These are phyloP conservation scores for Stenodema calcarata DNA, from an alignment of 2,888 invertebrate genomes.

Conservation along the genomic window DNA sequence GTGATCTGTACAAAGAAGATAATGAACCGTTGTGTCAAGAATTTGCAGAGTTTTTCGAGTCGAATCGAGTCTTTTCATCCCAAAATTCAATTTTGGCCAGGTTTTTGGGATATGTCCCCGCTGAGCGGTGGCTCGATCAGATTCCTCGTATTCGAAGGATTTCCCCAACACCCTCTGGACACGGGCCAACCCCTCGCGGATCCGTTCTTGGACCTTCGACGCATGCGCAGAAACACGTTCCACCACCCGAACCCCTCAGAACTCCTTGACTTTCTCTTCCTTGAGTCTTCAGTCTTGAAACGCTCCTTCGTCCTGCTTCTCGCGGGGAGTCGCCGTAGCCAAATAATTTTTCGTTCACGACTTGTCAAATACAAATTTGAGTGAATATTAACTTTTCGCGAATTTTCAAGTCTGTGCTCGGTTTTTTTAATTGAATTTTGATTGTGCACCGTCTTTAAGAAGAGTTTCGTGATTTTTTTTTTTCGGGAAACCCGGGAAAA, in stretches of 20 bases:
- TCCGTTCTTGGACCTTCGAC: background rate
- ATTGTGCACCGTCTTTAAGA: background rate
- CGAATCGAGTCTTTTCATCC: no score
- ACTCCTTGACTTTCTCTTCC: slow-evolving; percentile 35
- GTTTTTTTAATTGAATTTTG: background rate
- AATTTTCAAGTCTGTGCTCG: background rate
- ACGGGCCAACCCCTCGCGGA: background rate
- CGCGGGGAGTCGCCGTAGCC: slow-evolving; percentile 19
- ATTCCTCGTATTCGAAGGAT: no score
- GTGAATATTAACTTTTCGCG: background rate
- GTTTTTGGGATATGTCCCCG: no score
- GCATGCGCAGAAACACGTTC: slow-evolving; percentile 4
- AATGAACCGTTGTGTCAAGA: no score
- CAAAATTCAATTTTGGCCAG: no score
- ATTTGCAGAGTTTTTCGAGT: no score
- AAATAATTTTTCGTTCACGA: background rate
- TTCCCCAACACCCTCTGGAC: background rate
- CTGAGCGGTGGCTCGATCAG: no score
- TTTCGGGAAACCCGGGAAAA: background rate
- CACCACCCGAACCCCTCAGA: slow-evolving; percentile 1
- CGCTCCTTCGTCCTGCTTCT: slow-evolving; percentile 41
- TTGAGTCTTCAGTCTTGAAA: slow-evolving; percentile 37
- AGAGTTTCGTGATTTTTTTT: background rate
- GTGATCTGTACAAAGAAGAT: no score
- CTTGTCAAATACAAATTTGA: background rate